These are phyloP conservation scores for Borostomias antarcticus DNA, from an alignment of 2,797 vertebrate species.

Conservation along the genomic window DNA sequence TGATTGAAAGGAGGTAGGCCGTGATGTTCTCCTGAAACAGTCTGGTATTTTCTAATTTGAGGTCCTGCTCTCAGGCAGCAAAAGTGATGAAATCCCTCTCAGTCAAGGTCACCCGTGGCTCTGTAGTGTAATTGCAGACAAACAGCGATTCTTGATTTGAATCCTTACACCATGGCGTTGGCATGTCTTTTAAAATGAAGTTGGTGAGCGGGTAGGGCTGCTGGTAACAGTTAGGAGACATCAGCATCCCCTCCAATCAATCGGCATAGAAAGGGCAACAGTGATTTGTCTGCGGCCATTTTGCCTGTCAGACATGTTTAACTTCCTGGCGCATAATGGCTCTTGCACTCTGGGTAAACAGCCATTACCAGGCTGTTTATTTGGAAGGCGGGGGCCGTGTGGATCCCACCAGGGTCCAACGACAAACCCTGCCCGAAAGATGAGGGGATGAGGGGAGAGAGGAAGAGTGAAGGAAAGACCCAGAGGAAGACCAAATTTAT, in stretches of 20 bases:
- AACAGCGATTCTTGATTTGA: slow-evolving; percentile 59
- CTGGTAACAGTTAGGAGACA: slow-evolving; percentile 73
- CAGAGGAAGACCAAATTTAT: slow-evolving; percentile 80
- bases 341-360: slow-evolving; percentile 77
- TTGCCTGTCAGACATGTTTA: slow-evolving; percentile 81
- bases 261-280: slow-evolving; percentile 67
- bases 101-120: slow-evolving; percentile 51
- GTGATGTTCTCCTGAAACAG: slow-evolving; percentile 40
- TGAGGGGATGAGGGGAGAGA: slow-evolving; percentile 44
- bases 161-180: slow-evolving; percentile 61
- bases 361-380: slow-evolving; percentile 79
- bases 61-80: slow-evolving; percentile 37
- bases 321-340: slow-evolving; percentile 73
- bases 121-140: slow-evolving; percentile 59
- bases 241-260: slow-evolving; percentile 72
- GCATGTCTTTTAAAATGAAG: slow-evolving; percentile 56
- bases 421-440: slow-evolving; percentile 68
- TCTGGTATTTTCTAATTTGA: slow-evolving; percentile 36
- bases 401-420: slow-evolving; percentile 65
- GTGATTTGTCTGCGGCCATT: slow-evolving; percentile 79
- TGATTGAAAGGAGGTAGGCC: slow-evolving; percentile 35
- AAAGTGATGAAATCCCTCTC: slow-evolving; percentile 58
- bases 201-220: slow-evolving; percentile 41
- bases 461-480: slow-evolving; percentile 53
- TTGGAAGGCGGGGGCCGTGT: slow-evolving; percentile 70